Evolutionary conservation across 2,113 vertebrate species (phyloP), one percentile per base, ranked within the genome.

Genomic region (Meriones unguiculatus): DNA sequence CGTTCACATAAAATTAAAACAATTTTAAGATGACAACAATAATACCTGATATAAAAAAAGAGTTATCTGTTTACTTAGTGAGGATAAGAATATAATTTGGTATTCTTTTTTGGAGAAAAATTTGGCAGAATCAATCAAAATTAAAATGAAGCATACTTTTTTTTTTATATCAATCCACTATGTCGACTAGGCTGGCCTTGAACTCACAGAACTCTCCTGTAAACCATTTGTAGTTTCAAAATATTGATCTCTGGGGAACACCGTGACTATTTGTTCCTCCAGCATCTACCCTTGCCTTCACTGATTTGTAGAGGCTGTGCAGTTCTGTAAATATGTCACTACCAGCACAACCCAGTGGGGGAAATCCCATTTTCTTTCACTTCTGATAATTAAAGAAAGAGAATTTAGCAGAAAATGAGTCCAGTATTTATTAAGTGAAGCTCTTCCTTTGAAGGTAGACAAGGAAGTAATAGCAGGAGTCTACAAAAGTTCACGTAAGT

Each of bases 61-160:
- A 46, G 46, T 46, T 77, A 32, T 78, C 76, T 80, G 32, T 35
- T 57, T 35, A n/a, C 18, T 32, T 24, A 81, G 78, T 81, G 28
- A n/a, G 54, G 57, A 8, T 81, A 57, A 81, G 78, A 59, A 22
- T 64, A 76, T 50, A 76, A 76, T 46, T 46, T 76, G 38, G 75
- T 25, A 38, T 17, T 32, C 62, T 85, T 85, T 85, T 85, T 65
- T 46, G 22, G n/a, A 70, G n/a, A 46, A 89, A 22, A 86, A 32
- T 52, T 70, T 85, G 50, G 35, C 59, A 95, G 80, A 84, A 67
- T 41, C 7, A 46, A n/a, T 73, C 35, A 84, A 80, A 90, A 94
- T 62, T 41, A 87, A 78, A 72, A 82, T 28, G 50, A 92, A 77
- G 35, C 52, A 80, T 57, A 80, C 30, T 9, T 80, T 80, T 80